Base-by-base conservation (phyloP, 2,888 invertebrate genomes). In the Nysson spinosus region DNA sequence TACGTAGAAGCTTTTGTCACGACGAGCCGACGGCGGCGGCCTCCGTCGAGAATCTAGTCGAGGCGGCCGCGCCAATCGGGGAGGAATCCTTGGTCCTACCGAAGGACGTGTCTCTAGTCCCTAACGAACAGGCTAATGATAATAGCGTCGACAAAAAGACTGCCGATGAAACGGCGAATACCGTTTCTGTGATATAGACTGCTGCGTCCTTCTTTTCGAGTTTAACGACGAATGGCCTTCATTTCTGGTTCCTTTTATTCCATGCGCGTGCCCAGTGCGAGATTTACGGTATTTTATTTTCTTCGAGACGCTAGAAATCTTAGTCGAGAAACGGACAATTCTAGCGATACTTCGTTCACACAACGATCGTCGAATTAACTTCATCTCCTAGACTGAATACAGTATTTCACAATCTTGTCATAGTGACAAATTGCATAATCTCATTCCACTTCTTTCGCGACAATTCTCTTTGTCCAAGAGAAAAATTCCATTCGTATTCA, bases 141-240 rank as follows among this genome's bases (percentile, higher is more conserved):
- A 64, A 73, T 55, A 77, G 77, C 39, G 75, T 78, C 44, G 80
- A 81, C 47, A 83, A 86, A 68, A 87, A 87, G 86, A 86, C 85
- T 86, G 86, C 81, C 65, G 77, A 75, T 42, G 85, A 83, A 78
- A 81, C 78, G 80, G 85, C 83, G 42, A 72, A 72, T 62, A 73
- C 85, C 79, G 81, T 85, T 85, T 85, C 86, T 84, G 87, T 87
- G 86, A 87, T 87, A 86, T 87, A 87, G 78, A 82, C 78, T 65
- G 40, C 28, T n/a, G 40, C 32, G 39, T 20, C 9, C 14, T 24
- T 30, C 30, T 47, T n/a, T 24, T 40, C 14, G 11, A 16, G 24
- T 50, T 14, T 26, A 35, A 11, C n/a, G 44, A 22, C 6, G 26
- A 20, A 16, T 4, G 32, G 7, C n/a, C 14, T 35, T 16, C 32